Percentiles rank a stretch among this genome's conserved stretches.
Conservation (phyloP, 2,113 vertebrate species). For the Pholis gunnellus region DNA sequence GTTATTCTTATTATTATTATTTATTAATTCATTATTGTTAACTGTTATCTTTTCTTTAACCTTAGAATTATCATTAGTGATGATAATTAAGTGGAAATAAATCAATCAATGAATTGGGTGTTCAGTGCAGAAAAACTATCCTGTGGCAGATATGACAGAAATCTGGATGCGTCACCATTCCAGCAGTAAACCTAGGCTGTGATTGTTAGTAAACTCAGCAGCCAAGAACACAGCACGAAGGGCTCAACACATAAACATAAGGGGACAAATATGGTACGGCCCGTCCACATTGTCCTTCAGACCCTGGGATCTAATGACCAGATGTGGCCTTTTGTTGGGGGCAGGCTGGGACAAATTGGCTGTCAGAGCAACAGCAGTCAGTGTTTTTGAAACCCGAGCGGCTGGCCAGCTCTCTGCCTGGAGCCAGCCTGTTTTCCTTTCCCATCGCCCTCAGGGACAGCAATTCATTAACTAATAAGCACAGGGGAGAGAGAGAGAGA, state of each 20-base stretch:
- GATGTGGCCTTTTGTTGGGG: constrained; percentile 79
- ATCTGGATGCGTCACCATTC: background rate
- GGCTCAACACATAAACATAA: constrained; percentile 3
- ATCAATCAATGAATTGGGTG: too few relatives aligned
- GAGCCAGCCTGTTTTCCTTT: constrained; percentile 80
- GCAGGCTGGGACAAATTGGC: constrained; percentile 75
- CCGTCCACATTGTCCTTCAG: constrained; percentile 53
- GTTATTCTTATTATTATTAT: too few relatives aligned
- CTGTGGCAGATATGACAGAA: background rate
- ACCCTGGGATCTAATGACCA: constrained; percentile 76
- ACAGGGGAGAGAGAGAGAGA: background rate
- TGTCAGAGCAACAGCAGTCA: constrained; percentile 78
- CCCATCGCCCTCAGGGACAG: constrained; percentile 72
- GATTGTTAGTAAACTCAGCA: background rate
- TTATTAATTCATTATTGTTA: too few relatives aligned
- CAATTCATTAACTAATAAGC: constrained; percentile 85
- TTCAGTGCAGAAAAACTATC: background rate
- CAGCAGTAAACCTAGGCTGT: background rate
- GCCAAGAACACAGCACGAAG: constrained; percentile 6
- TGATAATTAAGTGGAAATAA: too few relatives aligned
- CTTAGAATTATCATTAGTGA: too few relatives aligned
- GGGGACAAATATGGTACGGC: constrained; percentile 24
- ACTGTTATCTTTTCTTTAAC: too few relatives aligned
- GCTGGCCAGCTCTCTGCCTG: constrained; percentile 70
- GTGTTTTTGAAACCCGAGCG: constrained; percentile 85